Evolutionary conservation across 2,113 vertebrate genomes (phyloP), one percentile per base, ranked within the genome.

Genomic region (Aegithalos caudatus): DNA sequence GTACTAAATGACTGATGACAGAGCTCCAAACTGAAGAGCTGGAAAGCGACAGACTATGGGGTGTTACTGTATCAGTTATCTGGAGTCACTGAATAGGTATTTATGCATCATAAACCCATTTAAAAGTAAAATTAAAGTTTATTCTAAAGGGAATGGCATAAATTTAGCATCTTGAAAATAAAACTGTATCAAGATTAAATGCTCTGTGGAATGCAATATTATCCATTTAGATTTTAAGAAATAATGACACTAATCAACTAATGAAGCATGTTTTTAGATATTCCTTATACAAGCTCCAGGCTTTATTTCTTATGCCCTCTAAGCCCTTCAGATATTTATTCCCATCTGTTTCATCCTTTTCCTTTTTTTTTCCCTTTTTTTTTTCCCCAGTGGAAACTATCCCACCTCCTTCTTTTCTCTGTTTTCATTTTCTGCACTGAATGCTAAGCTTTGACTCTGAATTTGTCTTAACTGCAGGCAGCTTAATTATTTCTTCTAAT

Each of bases 121-220:
- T 94, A 51, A 88, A 88, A 71, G 47, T 76, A 23, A 92, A 95
- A 88, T 64, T 80, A 60, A 92, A 44, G 22, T 82, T 62, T 88
- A 79, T 33, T 16, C 38, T 82, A 66, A 53, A 27, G 10, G 27
- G 16, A 81, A 81, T 24, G 10, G 35, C 14, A 18, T 54, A 69
- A 56, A 69, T 53, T 62, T 64, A 79, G 22, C 37, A 88, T 67
- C 53, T 71, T n/a, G 18, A 40, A 61, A 84, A 60, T n/a, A 65
- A 79, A 42, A 70, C 23, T 8, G 1, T 12, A 64, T 51, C 14
- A 35, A 56, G 35, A 73, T 50, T 1, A 65, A 92, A 50, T 18
- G 40, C 4, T 77, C 65, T 60, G 57, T 27, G 33, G 73, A 84
- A 92, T 62, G 29, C 27, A 64, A 50, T 78, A 88, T 67, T 33